A percentile compares a stretch with the other conserved stretches of the same genome.
phyloP scores from a whole-genome alignment of 2,888 invertebrate genomes.

The Coronaproctus castanopsis region DNA sequence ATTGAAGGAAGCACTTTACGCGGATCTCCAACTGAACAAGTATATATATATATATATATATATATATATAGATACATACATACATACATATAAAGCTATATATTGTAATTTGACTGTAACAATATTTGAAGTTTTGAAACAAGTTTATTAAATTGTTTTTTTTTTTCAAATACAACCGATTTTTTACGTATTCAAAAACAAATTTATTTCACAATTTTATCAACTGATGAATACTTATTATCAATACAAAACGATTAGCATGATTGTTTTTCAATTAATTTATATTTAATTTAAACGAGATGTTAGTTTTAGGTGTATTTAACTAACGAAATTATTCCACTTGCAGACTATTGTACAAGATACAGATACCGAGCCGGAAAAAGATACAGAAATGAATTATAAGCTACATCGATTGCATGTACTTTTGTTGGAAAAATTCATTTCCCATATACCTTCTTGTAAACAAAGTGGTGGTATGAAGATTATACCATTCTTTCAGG shows the following conservation, averaged over 20 bases:
- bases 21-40: constrained; percentile 61
- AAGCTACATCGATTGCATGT: constrained; percentile 46
- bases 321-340: too few species aligned
- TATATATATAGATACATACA: constrained; percentile 1
- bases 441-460: constrained; percentile 55
- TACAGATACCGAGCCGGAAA: constrained; percentile 25
- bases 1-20: constrained; percentile 83
- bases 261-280: too few species aligned
- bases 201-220: too few species aligned
- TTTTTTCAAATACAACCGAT: too few species aligned
- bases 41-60: constrained; percentile 16
- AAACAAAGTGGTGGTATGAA: constrained; percentile 59
- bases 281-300: too few species aligned
- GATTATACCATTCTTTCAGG: constrained; percentile 81
- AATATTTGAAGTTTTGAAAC: too few species aligned
- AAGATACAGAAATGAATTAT: constrained; percentile 26
- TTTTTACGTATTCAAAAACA: too few species aligned
- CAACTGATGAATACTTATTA: too few species aligned
- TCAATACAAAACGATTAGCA: too few species aligned
- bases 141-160: too few species aligned
- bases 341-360: constrained; percentile 17
- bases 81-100: constrained; percentile 1
- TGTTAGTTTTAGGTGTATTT: too few species aligned
- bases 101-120: too few species aligned
- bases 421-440: constrained; percentile 49